phyloP scores from a whole-genome alignment of 2,888 invertebrate species.

The Acrobasis repandana region DNA sequence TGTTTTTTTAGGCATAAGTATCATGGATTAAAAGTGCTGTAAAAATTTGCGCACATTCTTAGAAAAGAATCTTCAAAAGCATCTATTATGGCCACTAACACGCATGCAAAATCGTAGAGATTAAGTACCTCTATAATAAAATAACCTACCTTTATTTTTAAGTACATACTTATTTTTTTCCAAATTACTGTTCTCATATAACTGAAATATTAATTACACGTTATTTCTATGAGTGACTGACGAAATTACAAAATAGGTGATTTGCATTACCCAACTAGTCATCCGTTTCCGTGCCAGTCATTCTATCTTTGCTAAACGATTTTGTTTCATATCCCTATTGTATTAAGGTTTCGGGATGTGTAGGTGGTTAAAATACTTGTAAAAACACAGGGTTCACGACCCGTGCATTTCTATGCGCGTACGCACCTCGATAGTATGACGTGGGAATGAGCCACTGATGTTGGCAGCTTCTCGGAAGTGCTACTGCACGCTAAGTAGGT shows the following conservation, averaged over 20 bases:
- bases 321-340: constrained; percentile 3
- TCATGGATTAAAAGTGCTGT: too few relatives aligned
- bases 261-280: constrained; percentile 20
- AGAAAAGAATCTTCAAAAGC: too few relatives aligned
- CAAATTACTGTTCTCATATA: constrained; percentile 1
- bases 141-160: too few relatives aligned
- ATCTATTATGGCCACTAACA: too few relatives aligned
- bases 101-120: too few relatives aligned
- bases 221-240: constrained; percentile 14
- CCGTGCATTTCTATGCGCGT: constrained; percentile 41
- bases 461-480: constrained; percentile 40
- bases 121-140: too few relatives aligned
- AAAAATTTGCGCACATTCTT: too few relatives aligned
- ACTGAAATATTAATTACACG: constrained; percentile 11
- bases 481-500: constrained; percentile 33
- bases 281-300: constrained; percentile 5
- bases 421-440: constrained; percentile 36
- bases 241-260: constrained; percentile 23
- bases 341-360: background rate
- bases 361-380: constrained; percentile 21
- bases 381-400: constrained; percentile 43
- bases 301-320: background rate
- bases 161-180: background rate
- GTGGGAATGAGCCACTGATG: constrained; percentile 45
- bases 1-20: too few relatives aligned